Evolutionary conservation across 2,888 invertebrate species (phyloP).

Genomic region (Stenotaenia linearis): DNA sequence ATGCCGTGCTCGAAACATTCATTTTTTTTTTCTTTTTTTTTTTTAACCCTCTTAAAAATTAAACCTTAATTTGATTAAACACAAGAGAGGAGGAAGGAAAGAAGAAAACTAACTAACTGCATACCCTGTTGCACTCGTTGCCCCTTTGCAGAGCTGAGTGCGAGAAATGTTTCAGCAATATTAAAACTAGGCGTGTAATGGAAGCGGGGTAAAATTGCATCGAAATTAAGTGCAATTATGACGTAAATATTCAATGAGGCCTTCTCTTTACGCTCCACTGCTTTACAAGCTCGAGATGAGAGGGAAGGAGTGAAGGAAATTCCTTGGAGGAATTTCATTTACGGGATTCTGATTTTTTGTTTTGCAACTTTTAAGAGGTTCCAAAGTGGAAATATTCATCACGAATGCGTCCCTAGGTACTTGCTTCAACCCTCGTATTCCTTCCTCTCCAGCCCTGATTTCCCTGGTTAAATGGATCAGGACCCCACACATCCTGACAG

Average conservation of each 20-base stretch:
- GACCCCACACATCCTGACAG: constrained; percentile 24
- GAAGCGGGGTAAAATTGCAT: constrained; percentile 30
- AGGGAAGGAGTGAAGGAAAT: background rate
- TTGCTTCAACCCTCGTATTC: background rate
- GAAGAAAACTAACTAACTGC: background rate
- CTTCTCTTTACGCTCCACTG: background rate
- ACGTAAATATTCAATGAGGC: constrained; percentile 32
- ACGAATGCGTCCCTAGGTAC: constrained; percentile 28
- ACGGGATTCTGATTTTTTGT: constrained; percentile 31
- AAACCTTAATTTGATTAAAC: constrained; percentile 32
- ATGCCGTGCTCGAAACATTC: background rate
- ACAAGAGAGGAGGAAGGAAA: background rate
- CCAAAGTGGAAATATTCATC: constrained; percentile 33
- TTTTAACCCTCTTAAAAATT: constrained; percentile 3
- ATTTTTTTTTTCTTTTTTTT: background rate
- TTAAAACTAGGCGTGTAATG: constrained; percentile 29
- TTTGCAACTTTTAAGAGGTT: constrained; percentile 33
- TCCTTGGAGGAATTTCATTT: constrained; percentile 30
- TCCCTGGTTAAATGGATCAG: constrained; percentile 31
- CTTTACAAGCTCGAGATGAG: background rate
- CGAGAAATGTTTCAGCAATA: constrained; percentile 28
- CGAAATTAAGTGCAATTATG: constrained; percentile 32
- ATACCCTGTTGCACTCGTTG: constrained; percentile 15
- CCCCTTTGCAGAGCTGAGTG: background rate
- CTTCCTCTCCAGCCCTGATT: constrained; percentile 24